A percentile compares a stretch with the other conserved stretches of the same genome.
These are phyloP conservation scores for Nerophis lumbriciformis DNA, from an alignment of 2,113 vertebrate genomes.

Conservation along the genomic window DNA sequence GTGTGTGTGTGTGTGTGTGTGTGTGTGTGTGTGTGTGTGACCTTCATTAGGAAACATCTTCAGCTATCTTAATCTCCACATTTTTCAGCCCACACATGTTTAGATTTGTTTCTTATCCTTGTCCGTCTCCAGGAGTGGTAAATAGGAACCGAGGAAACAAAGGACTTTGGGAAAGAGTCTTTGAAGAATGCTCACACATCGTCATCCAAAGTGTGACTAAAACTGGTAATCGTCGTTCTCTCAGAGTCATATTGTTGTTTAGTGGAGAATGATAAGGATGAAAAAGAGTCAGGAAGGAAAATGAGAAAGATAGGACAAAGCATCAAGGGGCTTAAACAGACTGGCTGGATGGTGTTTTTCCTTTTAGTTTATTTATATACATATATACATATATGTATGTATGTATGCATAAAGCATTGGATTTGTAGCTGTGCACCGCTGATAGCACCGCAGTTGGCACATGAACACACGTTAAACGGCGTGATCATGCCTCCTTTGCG, in stretches of 20 bases:
- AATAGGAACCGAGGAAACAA: constrained; percentile 53
- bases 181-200: constrained; percentile 31
- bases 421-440: constrained; percentile 46
- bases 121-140: constrained; percentile 48
- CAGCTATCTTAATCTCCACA: constrained; percentile 34
- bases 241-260: background rate
- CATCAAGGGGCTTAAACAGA: constrained; percentile 20
- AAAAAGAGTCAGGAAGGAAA: constrained; percentile 18
- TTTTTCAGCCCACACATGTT: constrained; percentile 42
- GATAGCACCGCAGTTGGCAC: constrained; percentile 58
- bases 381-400: no score
- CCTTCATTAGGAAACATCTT: constrained; percentile 35
- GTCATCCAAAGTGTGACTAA: constrained; percentile 37
- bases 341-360: constrained; percentile 33
- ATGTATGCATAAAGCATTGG: constrained; percentile 21
- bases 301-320: constrained; percentile 31
- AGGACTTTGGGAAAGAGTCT: constrained; percentile 53
- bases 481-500: constrained; percentile 24
- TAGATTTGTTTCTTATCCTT: constrained; percentile 37
- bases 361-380: constrained; percentile 40
- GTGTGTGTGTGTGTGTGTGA: constrained; percentile 10
- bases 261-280: constrained; percentile 33
- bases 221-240: constrained; percentile 13
- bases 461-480: constrained; percentile 40
- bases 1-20: constrained; percentile 1